Conservation (phyloP, 2,113 vertebrate species). For the human region DNA sequence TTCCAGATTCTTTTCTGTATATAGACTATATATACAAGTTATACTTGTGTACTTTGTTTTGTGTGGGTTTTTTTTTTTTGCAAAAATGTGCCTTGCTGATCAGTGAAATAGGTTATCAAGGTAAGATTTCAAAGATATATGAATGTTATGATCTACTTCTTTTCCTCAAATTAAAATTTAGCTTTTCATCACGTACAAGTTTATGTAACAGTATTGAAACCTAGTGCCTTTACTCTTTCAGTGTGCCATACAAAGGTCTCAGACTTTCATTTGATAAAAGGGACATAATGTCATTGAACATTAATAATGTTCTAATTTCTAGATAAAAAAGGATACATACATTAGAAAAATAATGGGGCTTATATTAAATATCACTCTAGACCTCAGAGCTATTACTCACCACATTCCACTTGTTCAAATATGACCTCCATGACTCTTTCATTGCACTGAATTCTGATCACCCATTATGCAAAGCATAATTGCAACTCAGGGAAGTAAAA, state of each 20-base stretch:
- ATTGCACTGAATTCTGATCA: constrained; percentile 67
- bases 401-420: constrained; percentile 51
- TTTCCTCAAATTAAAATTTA: background rate
- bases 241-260: background rate
- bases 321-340: constrained; percentile 52
- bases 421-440: constrained; percentile 63
- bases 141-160: background rate
- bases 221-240: background rate
- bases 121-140: background rate
- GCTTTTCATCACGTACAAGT: background rate
- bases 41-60: background rate
- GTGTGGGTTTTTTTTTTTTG: background rate
- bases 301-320: constrained; percentile 63
- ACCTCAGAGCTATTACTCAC: constrained; percentile 69
- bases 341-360: constrained; percentile 70
- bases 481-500: constrained; percentile 71
- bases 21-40: background rate
- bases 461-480: constrained; percentile 77
- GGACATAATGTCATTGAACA: constrained; percentile 56
- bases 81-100: background rate
- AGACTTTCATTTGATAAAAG: constrained; percentile 49
- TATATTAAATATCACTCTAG: constrained; percentile 66
- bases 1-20: background rate
- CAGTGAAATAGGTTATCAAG: background rate
- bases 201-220: background rate